Evolutionary conservation across 2,797 vertebrate species (phyloP).

Genomic region (Tamandua tetradactyla): DNA sequence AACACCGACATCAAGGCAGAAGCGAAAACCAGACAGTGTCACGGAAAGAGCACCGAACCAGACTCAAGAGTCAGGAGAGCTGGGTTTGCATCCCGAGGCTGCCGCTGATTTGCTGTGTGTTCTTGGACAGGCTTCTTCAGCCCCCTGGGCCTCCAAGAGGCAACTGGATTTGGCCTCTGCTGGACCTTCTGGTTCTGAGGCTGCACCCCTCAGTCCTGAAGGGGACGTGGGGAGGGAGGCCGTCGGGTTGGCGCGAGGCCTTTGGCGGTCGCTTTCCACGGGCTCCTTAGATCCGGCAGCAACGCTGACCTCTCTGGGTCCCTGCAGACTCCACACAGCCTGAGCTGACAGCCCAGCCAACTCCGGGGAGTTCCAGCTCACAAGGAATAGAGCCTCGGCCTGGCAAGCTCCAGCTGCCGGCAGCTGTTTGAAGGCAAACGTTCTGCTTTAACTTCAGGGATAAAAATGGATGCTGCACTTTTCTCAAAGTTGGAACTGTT

Average conservation of each 20-base stretch:
- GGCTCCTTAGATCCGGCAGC: not conserved
- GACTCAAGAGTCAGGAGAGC: not conserved
- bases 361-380: not conserved
- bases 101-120: not conserved
- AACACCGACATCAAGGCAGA: not conserved
- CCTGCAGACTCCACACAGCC: not conserved
- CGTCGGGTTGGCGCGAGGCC: not conserved
- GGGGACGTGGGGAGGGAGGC: not conserved
- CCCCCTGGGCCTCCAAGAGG: not conserved
- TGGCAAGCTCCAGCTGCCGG: slow-evolving; percentile 44
- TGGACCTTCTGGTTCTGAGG: not conserved
- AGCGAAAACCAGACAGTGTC: not conserved
- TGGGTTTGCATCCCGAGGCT: not conserved
- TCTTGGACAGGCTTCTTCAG: not conserved
- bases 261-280: not conserved
- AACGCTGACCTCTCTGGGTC: not conserved
- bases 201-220: not conserved
- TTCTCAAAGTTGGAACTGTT: not conserved
- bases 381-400: not conserved
- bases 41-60: not conserved
- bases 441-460: not conserved
- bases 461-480: not conserved
- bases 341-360: not conserved
- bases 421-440: slow-evolving; percentile 10
- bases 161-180: not conserved